These are phyloP conservation scores for Saxidomus purpurata DNA, from an alignment of 1,140 invertebrate genomes.

Conservation along the genomic window DNA sequence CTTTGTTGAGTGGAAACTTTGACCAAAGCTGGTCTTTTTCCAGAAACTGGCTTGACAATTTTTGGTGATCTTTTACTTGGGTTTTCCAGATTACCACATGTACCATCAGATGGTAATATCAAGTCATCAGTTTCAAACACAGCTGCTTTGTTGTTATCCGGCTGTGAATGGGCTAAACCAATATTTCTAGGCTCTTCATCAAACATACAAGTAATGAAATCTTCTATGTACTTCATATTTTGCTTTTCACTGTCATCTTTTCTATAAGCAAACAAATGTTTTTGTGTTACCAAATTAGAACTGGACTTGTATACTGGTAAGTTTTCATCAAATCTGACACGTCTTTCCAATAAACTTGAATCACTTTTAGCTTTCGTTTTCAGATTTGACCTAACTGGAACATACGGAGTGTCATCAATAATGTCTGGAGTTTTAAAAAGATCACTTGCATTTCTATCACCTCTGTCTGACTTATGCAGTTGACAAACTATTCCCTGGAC, in stretches of 20 bases:
- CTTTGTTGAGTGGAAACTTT: not conserved
- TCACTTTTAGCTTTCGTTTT: constrained; percentile 58
- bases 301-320: constrained; percentile 57
- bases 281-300: not conserved
- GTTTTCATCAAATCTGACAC: constrained; percentile 55
- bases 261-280: not conserved
- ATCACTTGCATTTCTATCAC: not conserved
- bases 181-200: constrained; percentile 43
- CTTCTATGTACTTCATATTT: constrained; percentile 55
- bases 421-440: constrained; percentile 37
- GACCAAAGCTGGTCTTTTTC: not conserved
- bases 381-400: constrained; percentile 50
- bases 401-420: constrained; percentile 63
- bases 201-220: constrained; percentile 56
- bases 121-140: not conserved
- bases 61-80: not conserved
- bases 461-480: not conserved
- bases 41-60: constrained; percentile 48
- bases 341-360: constrained; percentile 36
- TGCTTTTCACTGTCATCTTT: constrained; percentile 23
- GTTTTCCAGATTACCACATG: not conserved
- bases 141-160: not conserved
- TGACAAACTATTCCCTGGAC: not conserved
- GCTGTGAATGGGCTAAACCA: not conserved
- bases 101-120: not conserved